Conservation (phyloP, 2,797 vertebrate genomes). For the Diglossa cyanea region DNA sequence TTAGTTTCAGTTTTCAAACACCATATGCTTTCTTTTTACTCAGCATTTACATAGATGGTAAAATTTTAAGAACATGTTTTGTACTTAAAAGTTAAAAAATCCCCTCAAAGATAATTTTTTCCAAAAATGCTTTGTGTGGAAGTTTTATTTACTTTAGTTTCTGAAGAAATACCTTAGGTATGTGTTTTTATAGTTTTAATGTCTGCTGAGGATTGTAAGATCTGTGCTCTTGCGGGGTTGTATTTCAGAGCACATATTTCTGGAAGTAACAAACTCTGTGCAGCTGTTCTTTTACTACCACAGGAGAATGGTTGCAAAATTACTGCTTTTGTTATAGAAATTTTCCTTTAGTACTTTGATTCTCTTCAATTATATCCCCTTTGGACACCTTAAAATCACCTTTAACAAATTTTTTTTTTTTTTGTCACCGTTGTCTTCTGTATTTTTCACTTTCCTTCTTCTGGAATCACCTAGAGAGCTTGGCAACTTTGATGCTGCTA, state of each 20-base stretch:
- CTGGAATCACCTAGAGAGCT: slow-evolving; percentile 82
- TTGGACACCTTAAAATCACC: not conserved
- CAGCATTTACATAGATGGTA: not conserved
- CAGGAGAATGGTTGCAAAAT: not conserved
- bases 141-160: not conserved
- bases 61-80: not conserved
- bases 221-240: not conserved
- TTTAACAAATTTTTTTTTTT: not conserved
- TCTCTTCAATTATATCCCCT: not conserved
- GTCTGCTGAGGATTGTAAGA: not conserved
- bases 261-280: not conserved
- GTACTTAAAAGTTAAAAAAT: not conserved
- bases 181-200: not conserved
- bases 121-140: not conserved
- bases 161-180: not conserved
- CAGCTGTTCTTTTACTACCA: not conserved
- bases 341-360: not conserved
- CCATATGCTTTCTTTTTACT: not conserved
- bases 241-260: not conserved
- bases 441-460: not conserved
- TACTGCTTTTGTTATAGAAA: not conserved
- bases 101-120: not conserved
- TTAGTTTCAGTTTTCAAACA: not conserved
- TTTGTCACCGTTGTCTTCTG: not conserved
- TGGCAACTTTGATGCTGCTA: slow-evolving; percentile 94